Evolutionary conservation across 2,888 invertebrate species (phyloP).

Genomic region (Lasioglossum villosulum): DNA sequence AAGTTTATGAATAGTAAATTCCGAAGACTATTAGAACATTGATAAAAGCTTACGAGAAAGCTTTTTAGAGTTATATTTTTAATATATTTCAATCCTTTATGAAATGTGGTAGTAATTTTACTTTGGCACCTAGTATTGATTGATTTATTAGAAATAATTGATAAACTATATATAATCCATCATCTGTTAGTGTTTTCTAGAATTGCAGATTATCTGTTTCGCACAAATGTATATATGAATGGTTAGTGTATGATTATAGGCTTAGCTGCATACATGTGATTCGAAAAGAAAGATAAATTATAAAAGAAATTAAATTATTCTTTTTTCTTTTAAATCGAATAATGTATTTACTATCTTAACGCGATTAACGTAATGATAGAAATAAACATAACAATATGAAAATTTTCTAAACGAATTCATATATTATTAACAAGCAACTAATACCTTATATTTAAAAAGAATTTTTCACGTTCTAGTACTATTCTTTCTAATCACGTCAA

Average conservation of each 20-base stretch:
- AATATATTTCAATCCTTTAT: neutral
- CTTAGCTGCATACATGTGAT: slow-evolving; percentile 73
- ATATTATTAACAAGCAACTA: slow-evolving; percentile 25
- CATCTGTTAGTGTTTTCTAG: neutral
- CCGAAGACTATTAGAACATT: neutral
- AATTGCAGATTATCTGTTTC: neutral
- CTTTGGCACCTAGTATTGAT: neutral
- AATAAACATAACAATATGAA: neutral
- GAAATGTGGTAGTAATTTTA: neutral
- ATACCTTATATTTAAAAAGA: slow-evolving; percentile 10
- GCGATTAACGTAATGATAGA: slow-evolving; percentile 5
- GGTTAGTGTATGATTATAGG: slow-evolving; percentile 71
- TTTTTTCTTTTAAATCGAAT: slow-evolving; percentile 17
- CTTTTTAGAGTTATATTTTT: neutral
- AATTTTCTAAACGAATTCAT: neutral
- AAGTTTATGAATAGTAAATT: neutral
- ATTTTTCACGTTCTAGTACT: neutral
- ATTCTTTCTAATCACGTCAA: slow-evolving; percentile 51
- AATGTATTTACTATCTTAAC: slow-evolving; percentile 15
- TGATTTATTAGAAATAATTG: neutral
- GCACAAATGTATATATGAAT: neutral
- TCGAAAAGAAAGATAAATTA: slow-evolving; percentile 27
- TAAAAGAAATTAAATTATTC: slow-evolving; percentile 16
- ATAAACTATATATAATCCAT: neutral
- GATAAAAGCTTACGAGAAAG: neutral